phyloP scores from a whole-genome alignment of 2,113 vertebrate species.

The Catharus minimus region DNA sequence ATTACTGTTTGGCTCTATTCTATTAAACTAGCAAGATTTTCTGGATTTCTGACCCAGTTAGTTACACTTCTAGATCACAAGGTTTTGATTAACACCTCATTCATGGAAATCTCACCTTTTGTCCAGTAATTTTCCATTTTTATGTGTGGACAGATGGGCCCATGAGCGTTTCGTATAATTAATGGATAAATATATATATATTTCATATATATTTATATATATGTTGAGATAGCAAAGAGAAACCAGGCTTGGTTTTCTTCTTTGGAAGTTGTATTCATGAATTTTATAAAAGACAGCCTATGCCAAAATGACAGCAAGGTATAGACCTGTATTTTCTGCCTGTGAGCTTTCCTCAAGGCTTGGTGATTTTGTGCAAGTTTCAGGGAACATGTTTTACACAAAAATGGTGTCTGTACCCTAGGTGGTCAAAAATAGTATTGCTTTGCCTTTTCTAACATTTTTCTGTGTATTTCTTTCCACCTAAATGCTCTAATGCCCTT shows the following conservation, averaged over 20 bases:
- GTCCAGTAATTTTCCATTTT: background rate
- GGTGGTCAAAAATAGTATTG: slow-evolving; percentile 45
- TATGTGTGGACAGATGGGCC: background rate
- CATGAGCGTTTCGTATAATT: background rate
- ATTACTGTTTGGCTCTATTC: slow-evolving; percentile 10
- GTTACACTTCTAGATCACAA: slow-evolving; percentile 9
- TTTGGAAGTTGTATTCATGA: background rate
- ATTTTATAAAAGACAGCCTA: background rate
- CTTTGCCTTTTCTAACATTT: slow-evolving; percentile 15
- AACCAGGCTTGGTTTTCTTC: background rate
- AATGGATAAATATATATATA: background rate
- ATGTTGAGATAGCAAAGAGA: background rate
- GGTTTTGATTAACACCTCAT: slow-evolving; percentile 41
- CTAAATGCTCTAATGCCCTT: slow-evolving; percentile 47
- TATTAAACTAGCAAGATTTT: background rate
- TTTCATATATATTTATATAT: background rate
- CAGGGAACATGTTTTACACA: background rate
- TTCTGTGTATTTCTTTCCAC: slow-evolving; percentile 44
- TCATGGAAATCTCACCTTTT: slow-evolving; percentile 22
- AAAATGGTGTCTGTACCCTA: background rate
- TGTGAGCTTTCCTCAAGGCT: background rate
- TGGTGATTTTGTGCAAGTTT: background rate
- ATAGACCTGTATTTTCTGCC: background rate
- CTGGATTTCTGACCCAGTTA: slow-evolving; percentile 36
- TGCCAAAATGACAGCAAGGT: background rate